These are phyloP conservation scores for Luidia sarsii DNA, from an alignment of 53 echinoderm and acorn worm genomes.

Conservation along the genomic window DNA sequence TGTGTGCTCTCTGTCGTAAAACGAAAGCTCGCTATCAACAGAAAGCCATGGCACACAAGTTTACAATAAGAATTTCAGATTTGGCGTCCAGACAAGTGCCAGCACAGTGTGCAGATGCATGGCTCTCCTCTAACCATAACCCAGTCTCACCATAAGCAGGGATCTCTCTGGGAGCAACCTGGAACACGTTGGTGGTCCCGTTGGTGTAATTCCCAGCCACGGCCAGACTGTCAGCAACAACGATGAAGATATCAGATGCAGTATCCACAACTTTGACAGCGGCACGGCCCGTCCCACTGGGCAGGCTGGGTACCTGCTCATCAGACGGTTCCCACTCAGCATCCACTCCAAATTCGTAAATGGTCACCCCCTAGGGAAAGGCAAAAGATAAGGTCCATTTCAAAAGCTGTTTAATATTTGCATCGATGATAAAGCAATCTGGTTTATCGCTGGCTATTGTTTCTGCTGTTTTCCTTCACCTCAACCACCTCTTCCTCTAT, in stretches of 20 bases:
- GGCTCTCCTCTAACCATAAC: too few species aligned
- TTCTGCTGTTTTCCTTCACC: too few species aligned
- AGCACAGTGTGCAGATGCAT: too few species aligned
- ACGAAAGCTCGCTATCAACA: too few species aligned
- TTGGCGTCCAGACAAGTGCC: too few species aligned
- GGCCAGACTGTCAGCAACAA: conserved; percentile 1
- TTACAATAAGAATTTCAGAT: too few species aligned
- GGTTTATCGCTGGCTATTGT: too few species aligned
- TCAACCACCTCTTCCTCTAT: too few species aligned
- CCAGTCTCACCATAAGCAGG: not conserved
- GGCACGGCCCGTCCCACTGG: not conserved
- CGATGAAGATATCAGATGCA: not conserved
- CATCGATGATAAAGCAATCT: not conserved
- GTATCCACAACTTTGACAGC: not conserved
- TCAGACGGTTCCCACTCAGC: conserved; percentile 49
- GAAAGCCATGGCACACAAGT: too few species aligned
- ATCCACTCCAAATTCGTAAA: conserved; percentile 54
- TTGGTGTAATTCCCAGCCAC: conserved; percentile 5
- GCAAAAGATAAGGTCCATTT: not conserved
- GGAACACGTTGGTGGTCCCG: conserved; percentile 26
- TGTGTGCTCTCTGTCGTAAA: too few species aligned
- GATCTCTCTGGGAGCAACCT: not conserved
- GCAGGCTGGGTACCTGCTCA: conserved; percentile 1
- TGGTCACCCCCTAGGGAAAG: conserved; percentile 31
- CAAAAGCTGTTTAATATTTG: not conserved